Conservation (phyloP, 1,140 invertebrate genomes). For the Mycetomoellerius zeteki region DNA sequence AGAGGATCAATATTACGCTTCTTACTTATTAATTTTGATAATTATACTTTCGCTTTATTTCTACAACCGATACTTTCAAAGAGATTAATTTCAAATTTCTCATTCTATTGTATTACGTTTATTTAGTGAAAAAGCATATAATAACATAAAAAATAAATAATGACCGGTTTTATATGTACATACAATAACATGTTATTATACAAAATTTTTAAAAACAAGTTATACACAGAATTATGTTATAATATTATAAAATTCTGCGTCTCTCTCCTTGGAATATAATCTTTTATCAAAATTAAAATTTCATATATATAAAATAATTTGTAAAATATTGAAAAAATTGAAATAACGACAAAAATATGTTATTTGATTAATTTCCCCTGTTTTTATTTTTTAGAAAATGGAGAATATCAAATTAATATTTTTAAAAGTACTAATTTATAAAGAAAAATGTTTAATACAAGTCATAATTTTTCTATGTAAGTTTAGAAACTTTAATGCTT, state of each 20-base stretch:
- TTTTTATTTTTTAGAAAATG: background rate
- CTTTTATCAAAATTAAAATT: background rate
- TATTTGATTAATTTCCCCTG: background rate
- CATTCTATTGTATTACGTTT: background rate
- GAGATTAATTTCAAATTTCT: background rate
- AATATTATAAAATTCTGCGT: background rate
- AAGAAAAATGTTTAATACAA: background rate
- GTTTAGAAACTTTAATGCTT: background rate
- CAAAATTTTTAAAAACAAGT: background rate
- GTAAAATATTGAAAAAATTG: background rate
- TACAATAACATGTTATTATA: background rate
- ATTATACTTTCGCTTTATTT: background rate
- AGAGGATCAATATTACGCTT: background rate
- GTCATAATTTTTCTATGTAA: background rate
- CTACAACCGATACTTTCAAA: background rate
- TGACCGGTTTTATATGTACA: background rate
- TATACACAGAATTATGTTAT: background rate
- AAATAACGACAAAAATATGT: background rate
- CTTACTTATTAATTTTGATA: background rate
- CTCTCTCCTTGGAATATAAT: background rate
- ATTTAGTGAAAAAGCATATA: too few relatives aligned
- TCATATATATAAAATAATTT: background rate
- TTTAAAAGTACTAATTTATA: background rate
- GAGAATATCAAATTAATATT: background rate
- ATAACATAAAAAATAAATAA: background rate